Evolutionary conservation across 1,140 invertebrate species (phyloP), one percentile per base, ranked within the genome.

Genomic region (Diorhabda elongata): DNA sequence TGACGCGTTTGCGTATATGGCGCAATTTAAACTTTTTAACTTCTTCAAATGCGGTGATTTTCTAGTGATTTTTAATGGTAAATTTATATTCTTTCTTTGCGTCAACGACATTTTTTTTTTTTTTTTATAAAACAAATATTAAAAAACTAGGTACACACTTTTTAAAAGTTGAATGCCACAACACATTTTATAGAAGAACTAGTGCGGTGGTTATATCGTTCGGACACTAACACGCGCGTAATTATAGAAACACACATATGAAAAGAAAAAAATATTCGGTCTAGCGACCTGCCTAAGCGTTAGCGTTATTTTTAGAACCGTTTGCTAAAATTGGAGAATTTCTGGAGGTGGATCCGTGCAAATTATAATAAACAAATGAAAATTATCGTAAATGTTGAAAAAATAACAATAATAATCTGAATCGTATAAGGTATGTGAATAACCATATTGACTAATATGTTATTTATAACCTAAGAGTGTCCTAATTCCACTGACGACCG

Each of bases 1-100:
- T n/a, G 66, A 67, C 7, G 72, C 59, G 63, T 78, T 78, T 9
- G 72, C 71, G 67, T 78, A 78, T 62, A 78, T 76, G 42, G 69
- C 71, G 56, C 71, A 58, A 11, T 6, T 67, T 5, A 67, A 44
- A 5, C 44, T 52, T 45, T 67, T 67, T n/a, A 60, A 44, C 47
- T 67, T 67, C 9, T 5, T 43, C 42, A 42, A 6, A n/a, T 67
- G 57, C 42, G 42, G 45, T 26, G 64, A 66, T 57, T 41, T 71
- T 43, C 11, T 63, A 60, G 70, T 68, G 47, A 71, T 62, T 42
- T 70, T 71, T 41, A 71, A 52, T 3, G 59, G 64, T 44, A 68
- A 66, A 47, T 59, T 47, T 8, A 26, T 44, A 26, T 57, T 56
- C 61, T 66, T 71, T 44, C 71, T 65, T 45, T 59, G 67, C 7